Conservation (phyloP, 2,797 vertebrate species). For the Chelon labrosus region DNA sequence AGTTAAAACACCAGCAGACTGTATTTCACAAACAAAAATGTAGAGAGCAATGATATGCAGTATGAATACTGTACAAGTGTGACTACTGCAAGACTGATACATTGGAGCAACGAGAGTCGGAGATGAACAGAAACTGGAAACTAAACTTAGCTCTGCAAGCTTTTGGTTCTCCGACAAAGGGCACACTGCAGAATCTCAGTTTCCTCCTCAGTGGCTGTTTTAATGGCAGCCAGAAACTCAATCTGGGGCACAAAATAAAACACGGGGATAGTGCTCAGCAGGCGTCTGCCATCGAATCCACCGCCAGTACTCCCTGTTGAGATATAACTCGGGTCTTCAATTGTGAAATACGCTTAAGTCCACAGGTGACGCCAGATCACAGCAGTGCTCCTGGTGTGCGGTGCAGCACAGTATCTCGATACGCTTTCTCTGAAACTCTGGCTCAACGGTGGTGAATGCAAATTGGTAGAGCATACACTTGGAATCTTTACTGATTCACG, state of each 20-base stretch:
- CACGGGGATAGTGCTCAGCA: slow-evolving; percentile 52
- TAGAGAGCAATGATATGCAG: neutral
- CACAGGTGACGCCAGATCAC: slow-evolving; percentile 61
- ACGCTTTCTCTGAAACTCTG: slow-evolving; percentile 31
- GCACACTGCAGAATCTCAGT: slow-evolving; percentile 23
- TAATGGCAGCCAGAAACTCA: slow-evolving; percentile 54
- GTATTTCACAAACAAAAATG: too few relatives aligned
- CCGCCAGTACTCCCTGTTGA: slow-evolving; percentile 61
- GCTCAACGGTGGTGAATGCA: neutral
- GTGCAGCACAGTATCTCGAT: slow-evolving; percentile 17
- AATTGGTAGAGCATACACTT: neutral
- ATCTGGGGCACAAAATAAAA: slow-evolving; percentile 54
- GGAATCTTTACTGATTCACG: slow-evolving; percentile 1
- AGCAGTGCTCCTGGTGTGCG: slow-evolving; percentile 44
- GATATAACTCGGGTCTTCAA: slow-evolving; percentile 53
- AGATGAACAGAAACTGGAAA: slow-evolving; percentile 11
- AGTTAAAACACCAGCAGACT: too few relatives aligned
- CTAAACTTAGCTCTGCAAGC: slow-evolving; percentile 15
- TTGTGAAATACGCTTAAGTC: slow-evolving; percentile 61
- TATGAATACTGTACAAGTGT: neutral
- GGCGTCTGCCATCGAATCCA: slow-evolving; percentile 44
- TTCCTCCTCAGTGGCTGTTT: slow-evolving; percentile 37
- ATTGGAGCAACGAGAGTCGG: neutral
- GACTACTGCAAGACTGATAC: neutral
- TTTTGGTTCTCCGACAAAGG: slow-evolving; percentile 13